These are phyloP conservation scores for Mesorhabditis sp. DNA, from an alignment of 2,888 invertebrate species.

Conservation along the genomic window DNA sequence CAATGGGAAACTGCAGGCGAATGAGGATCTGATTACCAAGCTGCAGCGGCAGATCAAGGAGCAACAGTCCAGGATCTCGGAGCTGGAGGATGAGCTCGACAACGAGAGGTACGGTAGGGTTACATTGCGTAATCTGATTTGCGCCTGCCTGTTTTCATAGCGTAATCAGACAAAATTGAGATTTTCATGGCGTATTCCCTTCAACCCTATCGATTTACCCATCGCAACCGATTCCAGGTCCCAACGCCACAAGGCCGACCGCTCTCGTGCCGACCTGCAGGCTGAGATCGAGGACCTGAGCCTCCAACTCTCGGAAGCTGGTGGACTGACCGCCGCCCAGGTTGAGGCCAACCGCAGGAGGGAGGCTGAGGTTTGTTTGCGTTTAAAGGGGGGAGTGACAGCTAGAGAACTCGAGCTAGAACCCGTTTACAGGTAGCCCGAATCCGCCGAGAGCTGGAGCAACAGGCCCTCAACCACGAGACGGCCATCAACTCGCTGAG, in stretches of 20 bases:
- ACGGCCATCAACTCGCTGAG: constrained; percentile 89
- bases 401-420: too few species aligned
- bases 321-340: constrained; percentile 96
- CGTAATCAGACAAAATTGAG: too few species aligned
- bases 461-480: constrained; percentile 96
- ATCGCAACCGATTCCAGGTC: too few species aligned
- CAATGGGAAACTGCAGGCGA: constrained; percentile 93
- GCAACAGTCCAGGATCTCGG: constrained; percentile 69
- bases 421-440: constrained; percentile 70
- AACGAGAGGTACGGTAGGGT: constrained; percentile 68
- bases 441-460: constrained; percentile 91
- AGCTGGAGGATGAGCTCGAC: constrained; percentile 98
- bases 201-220: too few species aligned
- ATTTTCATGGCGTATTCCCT: too few species aligned
- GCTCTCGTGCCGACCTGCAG: constrained; percentile 85
- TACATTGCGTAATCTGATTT: constrained; percentile 16
- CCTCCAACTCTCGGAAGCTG: constrained; percentile 82
- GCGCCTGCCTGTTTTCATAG: too few species aligned
- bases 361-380: constrained; percentile 74
- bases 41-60: constrained; percentile 58
- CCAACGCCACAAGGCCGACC: constrained; percentile 71
- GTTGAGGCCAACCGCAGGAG: constrained; percentile 95
- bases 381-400: too few species aligned
- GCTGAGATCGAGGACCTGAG: constrained; percentile 94
- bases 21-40: constrained; percentile 85